These are phyloP conservation scores for Rhyacophila brunnea DNA, from an alignment of 1,140 invertebrate genomes.

Conservation along the genomic window DNA sequence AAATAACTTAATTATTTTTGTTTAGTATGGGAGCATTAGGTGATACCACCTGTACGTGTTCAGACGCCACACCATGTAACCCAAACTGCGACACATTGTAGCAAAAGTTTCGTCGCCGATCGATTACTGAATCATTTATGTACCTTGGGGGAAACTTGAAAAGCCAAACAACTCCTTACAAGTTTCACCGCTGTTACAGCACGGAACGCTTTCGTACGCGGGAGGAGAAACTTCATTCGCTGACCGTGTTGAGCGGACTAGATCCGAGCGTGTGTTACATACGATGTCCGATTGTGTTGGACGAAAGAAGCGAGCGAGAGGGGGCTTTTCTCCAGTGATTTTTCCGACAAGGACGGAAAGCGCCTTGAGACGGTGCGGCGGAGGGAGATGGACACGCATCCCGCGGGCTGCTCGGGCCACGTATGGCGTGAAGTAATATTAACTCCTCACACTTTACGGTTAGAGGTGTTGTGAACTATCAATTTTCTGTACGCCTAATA, in stretches of 20 bases:
- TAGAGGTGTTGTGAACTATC: too few relatives aligned
- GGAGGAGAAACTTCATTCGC: not conserved
- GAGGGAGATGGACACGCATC: not conserved
- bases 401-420: not conserved
- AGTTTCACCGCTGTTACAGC: not conserved
- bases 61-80: too few relatives aligned
- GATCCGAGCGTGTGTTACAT: not conserved
- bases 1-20: too few relatives aligned
- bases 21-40: too few relatives aligned
- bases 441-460: not conserved
- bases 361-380: not conserved
- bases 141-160: not conserved
- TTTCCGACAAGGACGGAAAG: not conserved
- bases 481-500: too few relatives aligned
- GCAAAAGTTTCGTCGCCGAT: too few relatives aligned
- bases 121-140: too few relatives aligned
- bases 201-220: not conserved
- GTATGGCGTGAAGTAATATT: constrained; percentile 6
- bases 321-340: not conserved
- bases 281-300: not conserved
- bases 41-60: too few relatives aligned
- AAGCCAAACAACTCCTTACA: not conserved
- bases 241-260: not conserved
- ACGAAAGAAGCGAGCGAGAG: not conserved
- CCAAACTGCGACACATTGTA: too few relatives aligned